Conservation (phyloP, 64 coral and sea anemone species). For the Montipora foliosa region DNA sequence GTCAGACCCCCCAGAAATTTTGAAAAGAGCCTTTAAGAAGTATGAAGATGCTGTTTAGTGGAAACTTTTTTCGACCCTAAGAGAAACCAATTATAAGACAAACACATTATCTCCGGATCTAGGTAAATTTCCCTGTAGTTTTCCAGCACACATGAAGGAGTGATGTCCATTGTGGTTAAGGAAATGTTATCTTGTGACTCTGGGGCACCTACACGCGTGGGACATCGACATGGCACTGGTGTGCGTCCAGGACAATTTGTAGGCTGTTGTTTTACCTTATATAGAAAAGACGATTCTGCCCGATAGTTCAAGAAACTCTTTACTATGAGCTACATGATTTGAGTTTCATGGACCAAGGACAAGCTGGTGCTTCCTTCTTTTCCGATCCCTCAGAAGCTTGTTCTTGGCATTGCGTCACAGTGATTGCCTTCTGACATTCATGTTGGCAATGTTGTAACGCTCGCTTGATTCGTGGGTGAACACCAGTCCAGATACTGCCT, state of each 20-base stretch:
- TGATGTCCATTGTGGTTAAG: slow-evolving; percentile 27
- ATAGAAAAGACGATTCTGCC: neutral
- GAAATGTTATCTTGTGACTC: slow-evolving; percentile 29
- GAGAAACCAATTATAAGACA: no score
- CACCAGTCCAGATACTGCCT: slow-evolving; percentile 10
- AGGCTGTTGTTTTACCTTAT: slow-evolving; percentile 7
- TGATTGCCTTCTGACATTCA: slow-evolving; percentile 34
- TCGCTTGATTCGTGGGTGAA: neutral
- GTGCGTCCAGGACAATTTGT: slow-evolving; percentile 33
- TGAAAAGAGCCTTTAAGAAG: no score
- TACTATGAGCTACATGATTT: neutral
- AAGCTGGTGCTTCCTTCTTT: no score
- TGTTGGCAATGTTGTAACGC: slow-evolving; percentile 33
- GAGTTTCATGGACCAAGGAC: neutral
- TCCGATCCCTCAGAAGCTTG: neutral
- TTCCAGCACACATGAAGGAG: slow-evolving; percentile 4
- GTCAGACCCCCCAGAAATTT: no score
- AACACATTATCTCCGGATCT: no score
- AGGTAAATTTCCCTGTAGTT: slow-evolving; percentile 27
- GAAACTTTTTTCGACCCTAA: no score
- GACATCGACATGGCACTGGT: slow-evolving; percentile 22
- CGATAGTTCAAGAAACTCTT: neutral
- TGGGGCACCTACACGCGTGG: neutral
- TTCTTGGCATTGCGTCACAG: slow-evolving; percentile 16
- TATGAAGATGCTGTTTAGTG: no score